Conservation (phyloP, 2,888 invertebrate species). For the Eretmocerus hayati region DNA sequence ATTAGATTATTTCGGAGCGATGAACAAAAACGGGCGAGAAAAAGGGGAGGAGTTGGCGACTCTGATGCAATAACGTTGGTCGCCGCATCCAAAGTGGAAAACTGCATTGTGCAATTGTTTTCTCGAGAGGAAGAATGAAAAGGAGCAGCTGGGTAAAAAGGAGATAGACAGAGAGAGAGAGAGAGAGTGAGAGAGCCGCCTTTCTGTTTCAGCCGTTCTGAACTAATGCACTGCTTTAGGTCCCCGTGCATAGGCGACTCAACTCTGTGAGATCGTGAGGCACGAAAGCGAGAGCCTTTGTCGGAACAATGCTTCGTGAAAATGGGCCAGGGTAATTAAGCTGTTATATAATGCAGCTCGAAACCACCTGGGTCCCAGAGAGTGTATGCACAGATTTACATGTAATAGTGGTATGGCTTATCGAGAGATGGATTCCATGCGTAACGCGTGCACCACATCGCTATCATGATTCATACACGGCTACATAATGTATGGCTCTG, state of each 20-base stretch:
- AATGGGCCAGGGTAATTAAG: conserved; percentile 46
- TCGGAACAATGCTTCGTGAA: conserved; percentile 42
- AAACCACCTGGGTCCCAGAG: conserved; percentile 14
- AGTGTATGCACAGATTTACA: conserved; percentile 5
- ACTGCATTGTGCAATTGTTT: not conserved
- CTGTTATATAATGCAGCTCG: conserved; percentile 42
- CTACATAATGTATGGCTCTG: too few relatives aligned
- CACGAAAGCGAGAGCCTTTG: conserved; percentile 21
- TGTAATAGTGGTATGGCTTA: conserved; percentile 1
- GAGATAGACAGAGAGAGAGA: not conserved
- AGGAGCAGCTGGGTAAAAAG: conserved; percentile 1
- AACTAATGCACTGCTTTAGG: conserved; percentile 15
- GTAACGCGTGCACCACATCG: too few relatives aligned
- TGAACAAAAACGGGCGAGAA: too few relatives aligned
- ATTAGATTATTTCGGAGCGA: too few relatives aligned
- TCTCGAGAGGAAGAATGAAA: not conserved
- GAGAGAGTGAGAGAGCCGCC: conserved; percentile 15
- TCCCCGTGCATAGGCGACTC: conserved; percentile 1
- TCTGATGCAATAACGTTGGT: too few relatives aligned
- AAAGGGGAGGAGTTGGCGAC: too few relatives aligned
- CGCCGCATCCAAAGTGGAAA: not conserved
- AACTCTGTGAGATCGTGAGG: conserved; percentile 3
- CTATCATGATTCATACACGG: too few relatives aligned
- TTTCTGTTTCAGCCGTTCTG: not conserved
- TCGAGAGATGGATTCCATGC: too few relatives aligned